These are phyloP conservation scores for Heliconius hortense DNA, from an alignment of 2,888 invertebrate genomes.

Conservation along the genomic window DNA sequence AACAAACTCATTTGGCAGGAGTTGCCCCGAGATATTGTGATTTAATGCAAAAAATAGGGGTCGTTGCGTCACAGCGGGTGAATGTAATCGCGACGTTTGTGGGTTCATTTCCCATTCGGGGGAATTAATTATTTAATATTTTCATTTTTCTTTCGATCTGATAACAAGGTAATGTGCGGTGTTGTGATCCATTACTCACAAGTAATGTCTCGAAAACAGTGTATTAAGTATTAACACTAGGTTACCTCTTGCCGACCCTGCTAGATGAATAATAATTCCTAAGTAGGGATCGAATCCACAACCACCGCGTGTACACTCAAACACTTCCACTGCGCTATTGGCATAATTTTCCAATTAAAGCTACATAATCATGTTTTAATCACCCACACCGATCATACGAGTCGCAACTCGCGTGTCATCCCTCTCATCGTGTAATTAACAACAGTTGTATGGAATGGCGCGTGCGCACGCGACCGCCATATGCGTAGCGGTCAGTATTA, in stretches of 20 bases:
- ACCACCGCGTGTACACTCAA: not conserved
- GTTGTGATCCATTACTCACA: too few species aligned
- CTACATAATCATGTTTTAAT: slow-evolving; percentile 16
- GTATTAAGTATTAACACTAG: too few species aligned
- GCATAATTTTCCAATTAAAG: slow-evolving; percentile 7
- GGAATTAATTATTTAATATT: too few species aligned
- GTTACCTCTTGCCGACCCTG: too few species aligned
- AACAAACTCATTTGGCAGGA: not conserved
- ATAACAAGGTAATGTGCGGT: too few species aligned
- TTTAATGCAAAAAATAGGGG: slow-evolving; percentile 4
- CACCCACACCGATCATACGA: slow-evolving; percentile 2
- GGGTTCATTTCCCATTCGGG: too few species aligned
- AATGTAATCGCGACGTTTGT: too few species aligned
- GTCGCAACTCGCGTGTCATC: slow-evolving; percentile 1
- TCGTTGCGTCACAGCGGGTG: accelerated
- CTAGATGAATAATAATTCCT: not conserved
- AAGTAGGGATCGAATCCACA: not conserved
- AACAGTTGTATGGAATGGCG: slow-evolving; percentile 45
- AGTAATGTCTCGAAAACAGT: too few species aligned
- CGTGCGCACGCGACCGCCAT: slow-evolving; percentile 48
- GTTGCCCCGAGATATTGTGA: not conserved
- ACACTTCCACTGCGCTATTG: not conserved
- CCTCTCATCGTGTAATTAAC: slow-evolving; percentile 9
- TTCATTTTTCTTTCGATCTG: too few species aligned
- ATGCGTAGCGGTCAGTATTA: slow-evolving; percentile 36